phyloP scores from a whole-genome alignment of 1,140 invertebrate genomes.

The Drosophila littoralis region DNA sequence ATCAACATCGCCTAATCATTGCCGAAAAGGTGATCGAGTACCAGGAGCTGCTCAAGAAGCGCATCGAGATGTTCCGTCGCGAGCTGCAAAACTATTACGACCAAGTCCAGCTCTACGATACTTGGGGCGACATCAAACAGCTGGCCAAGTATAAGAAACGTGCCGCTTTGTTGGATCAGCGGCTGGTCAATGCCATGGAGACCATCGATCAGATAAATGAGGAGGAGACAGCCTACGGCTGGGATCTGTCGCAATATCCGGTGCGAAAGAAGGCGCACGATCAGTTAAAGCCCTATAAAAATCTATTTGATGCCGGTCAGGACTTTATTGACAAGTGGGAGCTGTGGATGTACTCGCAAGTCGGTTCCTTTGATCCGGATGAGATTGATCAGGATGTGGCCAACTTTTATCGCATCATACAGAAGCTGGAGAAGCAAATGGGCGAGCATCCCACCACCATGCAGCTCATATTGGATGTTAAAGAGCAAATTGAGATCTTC shows the following conservation, averaged over 20 bases:
- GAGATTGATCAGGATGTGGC: slow-evolving; percentile 93
- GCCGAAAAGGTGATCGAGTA: slow-evolving; percentile 94
- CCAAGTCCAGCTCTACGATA: slow-evolving; percentile 93
- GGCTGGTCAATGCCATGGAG: slow-evolving; percentile 88
- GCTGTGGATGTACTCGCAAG: slow-evolving; percentile 92
- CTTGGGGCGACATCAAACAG: slow-evolving; percentile 95
- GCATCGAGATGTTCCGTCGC: slow-evolving; percentile 83
- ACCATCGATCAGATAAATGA: slow-evolving; percentile 96
- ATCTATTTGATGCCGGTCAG: slow-evolving; percentile 94
- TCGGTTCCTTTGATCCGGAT: slow-evolving; percentile 94
- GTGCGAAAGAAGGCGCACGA: slow-evolving; percentile 90
- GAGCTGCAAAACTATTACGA: slow-evolving; percentile 92
- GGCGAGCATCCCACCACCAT: slow-evolving; percentile 88
- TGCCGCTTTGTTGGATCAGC: slow-evolving; percentile 89
- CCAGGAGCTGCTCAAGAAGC: slow-evolving; percentile 90
- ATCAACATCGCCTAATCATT: slow-evolving; percentile 92
- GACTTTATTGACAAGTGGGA: slow-evolving; percentile 94
- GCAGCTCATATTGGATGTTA: slow-evolving; percentile 87
- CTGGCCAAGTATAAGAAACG: slow-evolving; percentile 93
- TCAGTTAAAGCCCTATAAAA: slow-evolving; percentile 93
- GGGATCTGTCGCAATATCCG: slow-evolving; percentile 95
- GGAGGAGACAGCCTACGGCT: slow-evolving; percentile 95
- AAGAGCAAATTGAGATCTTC: slow-evolving; percentile 93
- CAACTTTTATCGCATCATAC: slow-evolving; percentile 92
- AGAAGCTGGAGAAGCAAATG: slow-evolving; percentile 95